A percentile compares a stretch with the other conserved stretches of the same genome.
Evolutionary conservation across 2,888 invertebrate species (phyloP).

Genomic region (Pomacea canaliculata): DNA sequence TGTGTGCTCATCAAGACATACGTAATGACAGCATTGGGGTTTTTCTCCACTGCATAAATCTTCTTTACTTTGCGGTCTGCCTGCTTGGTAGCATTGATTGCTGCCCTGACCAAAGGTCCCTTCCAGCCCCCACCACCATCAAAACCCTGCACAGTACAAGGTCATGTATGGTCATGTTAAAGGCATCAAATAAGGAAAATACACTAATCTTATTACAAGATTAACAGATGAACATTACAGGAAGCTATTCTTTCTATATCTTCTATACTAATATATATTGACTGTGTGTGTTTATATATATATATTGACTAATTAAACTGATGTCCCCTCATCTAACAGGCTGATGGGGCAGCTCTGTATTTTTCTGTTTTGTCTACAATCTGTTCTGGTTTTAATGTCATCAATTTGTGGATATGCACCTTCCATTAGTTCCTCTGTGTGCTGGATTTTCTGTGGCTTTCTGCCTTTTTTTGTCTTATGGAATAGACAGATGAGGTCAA

Average conservation of each 20-base stretch:
- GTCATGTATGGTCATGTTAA: too few relatives aligned
- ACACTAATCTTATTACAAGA: not conserved
- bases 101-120: slow-evolving; percentile 95
- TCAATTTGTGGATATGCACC: too few relatives aligned
- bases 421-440: too few relatives aligned
- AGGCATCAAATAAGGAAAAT: not conserved
- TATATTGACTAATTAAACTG: too few relatives aligned
- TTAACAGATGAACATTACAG: not conserved
- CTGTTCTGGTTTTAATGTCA: too few relatives aligned
- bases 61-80: slow-evolving; percentile 80
- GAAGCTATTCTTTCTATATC: not conserved
- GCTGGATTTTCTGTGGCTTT: too few relatives aligned
- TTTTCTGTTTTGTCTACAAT: too few relatives aligned
- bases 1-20: slow-evolving; percentile 37
- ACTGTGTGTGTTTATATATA: too few relatives aligned
- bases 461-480: too few relatives aligned
- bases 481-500: too few relatives aligned
- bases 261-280: not conserved
- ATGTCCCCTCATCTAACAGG: too few relatives aligned
- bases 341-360: too few relatives aligned
- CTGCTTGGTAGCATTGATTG: slow-evolving; percentile 82
- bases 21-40: slow-evolving; percentile 87
- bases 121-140: slow-evolving; percentile 93
- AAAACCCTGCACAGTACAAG: slow-evolving; percentile 72
- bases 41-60: slow-evolving; percentile 97